A percentile compares a stretch with the other conserved stretches of the same genome.
Evolutionary conservation across 2,888 invertebrate genomes (phyloP).

Genomic region (Cinara cedri): DNA sequence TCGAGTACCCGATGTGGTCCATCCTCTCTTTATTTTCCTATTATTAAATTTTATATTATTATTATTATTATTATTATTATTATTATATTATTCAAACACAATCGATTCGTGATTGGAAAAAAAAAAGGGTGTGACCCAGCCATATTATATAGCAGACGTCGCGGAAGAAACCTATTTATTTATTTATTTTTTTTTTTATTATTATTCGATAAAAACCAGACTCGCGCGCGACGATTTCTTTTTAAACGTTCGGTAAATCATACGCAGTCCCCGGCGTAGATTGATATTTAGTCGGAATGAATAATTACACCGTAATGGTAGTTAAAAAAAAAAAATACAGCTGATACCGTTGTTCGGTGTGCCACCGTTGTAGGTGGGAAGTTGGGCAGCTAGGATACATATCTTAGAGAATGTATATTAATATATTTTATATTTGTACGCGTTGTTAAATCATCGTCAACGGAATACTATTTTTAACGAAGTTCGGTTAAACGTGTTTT

Average conservation of each 20-base stretch:
- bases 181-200: not conserved
- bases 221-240: slow-evolving; percentile 35
- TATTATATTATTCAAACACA: slow-evolving; percentile 57
- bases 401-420: not conserved
- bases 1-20: slow-evolving; percentile 56
- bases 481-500: too few species aligned
- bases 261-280: not conserved
- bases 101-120: slow-evolving; percentile 57
- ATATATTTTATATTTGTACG: not conserved
- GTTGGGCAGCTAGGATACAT: not conserved
- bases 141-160: slow-evolving; percentile 21
- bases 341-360: too few species aligned
- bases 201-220: slow-evolving; percentile 52
- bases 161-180: slow-evolving; percentile 46
- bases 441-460: too few species aligned
- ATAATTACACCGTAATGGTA: not conserved
- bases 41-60: slow-evolving; percentile 49
- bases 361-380: not conserved
- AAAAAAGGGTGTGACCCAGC: slow-evolving; percentile 54
- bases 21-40: slow-evolving; percentile 57
- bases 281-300: not conserved
- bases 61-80: slow-evolving; percentile 25
- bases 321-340: not conserved
- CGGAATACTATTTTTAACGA: too few species aligned
- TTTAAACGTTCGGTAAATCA: slow-evolving; percentile 13